A percentile compares a stretch with the other conserved stretches of the same genome.
Evolutionary conservation across 2,113 vertebrate genomes (phyloP).

Genomic region (Hiodon tergisus): DNA sequence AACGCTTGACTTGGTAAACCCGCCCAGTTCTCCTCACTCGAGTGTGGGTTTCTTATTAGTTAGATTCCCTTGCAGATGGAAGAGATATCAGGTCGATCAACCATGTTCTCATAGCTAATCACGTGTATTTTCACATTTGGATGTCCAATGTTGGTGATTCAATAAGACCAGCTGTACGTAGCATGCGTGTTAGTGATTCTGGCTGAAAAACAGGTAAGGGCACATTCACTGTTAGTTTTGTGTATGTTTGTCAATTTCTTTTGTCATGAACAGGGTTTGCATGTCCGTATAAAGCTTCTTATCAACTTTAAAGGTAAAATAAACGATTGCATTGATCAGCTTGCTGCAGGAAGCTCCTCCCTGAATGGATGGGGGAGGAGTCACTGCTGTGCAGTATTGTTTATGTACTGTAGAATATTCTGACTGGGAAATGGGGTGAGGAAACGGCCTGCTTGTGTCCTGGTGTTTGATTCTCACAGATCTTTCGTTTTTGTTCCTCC

Average conservation of each 20-base stretch:
- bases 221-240: constrained; percentile 29
- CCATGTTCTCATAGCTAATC: no score
- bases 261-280: background rate
- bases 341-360: no score
- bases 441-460: constrained; percentile 34
- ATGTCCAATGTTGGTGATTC: no score
- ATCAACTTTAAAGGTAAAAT: constrained; percentile 21
- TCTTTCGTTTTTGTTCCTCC: constrained; percentile 70
- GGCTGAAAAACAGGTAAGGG: constrained; percentile 27
- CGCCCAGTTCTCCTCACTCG: no score
- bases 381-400: constrained; percentile 26
- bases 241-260: background rate
- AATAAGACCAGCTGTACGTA: background rate
- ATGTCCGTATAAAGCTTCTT: background rate
- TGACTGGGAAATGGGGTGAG: constrained; percentile 22
- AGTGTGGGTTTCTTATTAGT: no score
- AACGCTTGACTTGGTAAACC: no score
- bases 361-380: no score
- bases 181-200: constrained; percentile 36
- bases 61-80: no score
- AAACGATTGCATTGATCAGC: constrained; percentile 9
- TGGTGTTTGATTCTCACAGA: constrained; percentile 63
- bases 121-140: no score
- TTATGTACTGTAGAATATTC: constrained; percentile 7
- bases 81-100: no score